Evolutionary conservation across 2,888 invertebrate genomes (phyloP), one percentile per base, ranked within the genome.

Genomic region (Troglohyphantes excavatus): DNA sequence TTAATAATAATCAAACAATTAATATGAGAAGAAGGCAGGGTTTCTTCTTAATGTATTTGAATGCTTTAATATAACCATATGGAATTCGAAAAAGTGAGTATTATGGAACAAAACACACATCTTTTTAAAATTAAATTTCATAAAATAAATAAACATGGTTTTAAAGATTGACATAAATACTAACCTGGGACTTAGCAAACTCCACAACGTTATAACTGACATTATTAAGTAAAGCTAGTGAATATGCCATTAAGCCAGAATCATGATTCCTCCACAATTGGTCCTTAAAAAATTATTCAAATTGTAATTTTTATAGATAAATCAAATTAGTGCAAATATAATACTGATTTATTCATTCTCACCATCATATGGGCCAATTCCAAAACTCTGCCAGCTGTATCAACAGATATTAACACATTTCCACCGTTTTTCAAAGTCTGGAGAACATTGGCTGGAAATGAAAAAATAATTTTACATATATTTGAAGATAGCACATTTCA

Each of bases 141-240:
- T n/a, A n/a, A n/a, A n/a, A n/a, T n/a, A n/a, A n/a, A n/a, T n/a
- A n/a, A n/a, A n/a, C n/a, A n/a, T n/a, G n/a, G n/a, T n/a, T n/a
- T n/a, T n/a, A n/a, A 13, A 65, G 7, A 33, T 6, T 33, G 9
- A 33, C 9, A 61, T 21, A 39, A 19, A 23, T n/a, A 59, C 63
- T 76, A 91, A 95, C 95, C 95, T 96, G 98, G 0, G 98, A 98
- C 93, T 99, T 99, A 0, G 99, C 99, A 94, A 99, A 99, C 94
- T 99, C 99, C 1, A 99, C 97, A 0, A 99, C 99, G 93, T 99
- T 99, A 93, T 98, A 99, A 93, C 98, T 98, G 90, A 99, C 98
- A 93, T 99, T 98, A 92, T 97, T 99, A 0, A 99, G 94, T 83
- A 99, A 94, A 0, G 98, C 97, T 75, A 99, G 94, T 0, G 98